Evolutionary conservation across 2,888 invertebrate species (phyloP).

Genomic region (Sarcophaga variegata): DNA sequence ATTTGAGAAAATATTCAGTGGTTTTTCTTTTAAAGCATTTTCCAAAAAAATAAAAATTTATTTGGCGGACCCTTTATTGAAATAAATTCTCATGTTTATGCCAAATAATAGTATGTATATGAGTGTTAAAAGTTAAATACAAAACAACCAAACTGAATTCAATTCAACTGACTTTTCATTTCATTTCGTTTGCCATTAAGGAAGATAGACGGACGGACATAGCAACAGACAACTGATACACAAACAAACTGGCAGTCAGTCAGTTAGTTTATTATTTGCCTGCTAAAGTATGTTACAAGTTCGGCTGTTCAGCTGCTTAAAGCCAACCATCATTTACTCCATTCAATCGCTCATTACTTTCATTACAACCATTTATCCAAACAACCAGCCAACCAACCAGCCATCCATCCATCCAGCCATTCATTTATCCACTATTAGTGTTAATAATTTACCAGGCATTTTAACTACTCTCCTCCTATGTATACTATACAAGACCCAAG

Average conservation of each 20-base stretch:
- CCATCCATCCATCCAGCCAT: too few relatives aligned
- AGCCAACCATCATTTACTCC: not conserved
- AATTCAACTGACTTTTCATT: conserved; percentile 54
- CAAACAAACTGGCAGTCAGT: not conserved
- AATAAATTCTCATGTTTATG: conserved; percentile 61
- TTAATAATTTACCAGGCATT: conserved; percentile 53
- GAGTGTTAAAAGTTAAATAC: conserved; percentile 62
- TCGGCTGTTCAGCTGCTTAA: conserved; percentile 8
- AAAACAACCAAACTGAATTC: conserved; percentile 10
- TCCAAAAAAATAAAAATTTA: too few relatives aligned
- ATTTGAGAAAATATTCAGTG: too few relatives aligned
- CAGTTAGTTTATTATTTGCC: not conserved
- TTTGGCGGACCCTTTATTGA: not conserved
- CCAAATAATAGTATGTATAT: not conserved
- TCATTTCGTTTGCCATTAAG: conserved; percentile 19
- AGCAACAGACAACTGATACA: not conserved
- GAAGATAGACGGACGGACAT: not conserved
- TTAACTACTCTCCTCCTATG: conserved; percentile 18
- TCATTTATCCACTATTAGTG: conserved; percentile 16
- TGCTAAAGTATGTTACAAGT: conserved; percentile 16
- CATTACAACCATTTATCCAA: not conserved
- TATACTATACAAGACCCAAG: not conserved
- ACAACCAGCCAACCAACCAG: too few relatives aligned
- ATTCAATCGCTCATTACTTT: not conserved
- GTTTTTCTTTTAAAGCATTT: too few relatives aligned